Percentiles rank a stretch among this genome's conserved stretches.
These are phyloP conservation scores for Bombus superbus DNA, from an alignment of 1,140 invertebrate genomes.

Conservation along the genomic window DNA sequence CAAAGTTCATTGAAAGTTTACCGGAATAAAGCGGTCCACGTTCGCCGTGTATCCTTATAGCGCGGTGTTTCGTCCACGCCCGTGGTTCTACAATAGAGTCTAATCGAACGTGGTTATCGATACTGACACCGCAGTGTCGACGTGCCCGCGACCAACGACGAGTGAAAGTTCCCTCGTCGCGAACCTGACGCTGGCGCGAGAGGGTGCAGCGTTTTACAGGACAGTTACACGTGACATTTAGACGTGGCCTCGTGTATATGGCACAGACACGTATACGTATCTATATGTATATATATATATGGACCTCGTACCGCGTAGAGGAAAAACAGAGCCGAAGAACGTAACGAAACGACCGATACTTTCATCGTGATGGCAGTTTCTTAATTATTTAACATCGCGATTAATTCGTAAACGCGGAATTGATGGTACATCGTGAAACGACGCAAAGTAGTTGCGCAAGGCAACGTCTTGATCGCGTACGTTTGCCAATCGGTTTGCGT, in stretches of 20 bases:
- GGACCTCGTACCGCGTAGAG: too few species aligned
- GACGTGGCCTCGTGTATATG: constrained; percentile 8
- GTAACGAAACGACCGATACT: too few species aligned
- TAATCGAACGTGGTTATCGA: constrained; percentile 17
- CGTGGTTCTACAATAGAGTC: constrained; percentile 17
- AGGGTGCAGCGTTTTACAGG: constrained; percentile 41
- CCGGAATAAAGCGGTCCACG: neutral
- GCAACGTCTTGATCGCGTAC: too few species aligned
- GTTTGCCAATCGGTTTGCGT: too few species aligned
- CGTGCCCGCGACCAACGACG: neutral
- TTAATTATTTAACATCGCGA: too few species aligned
- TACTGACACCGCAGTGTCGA: constrained; percentile 4
- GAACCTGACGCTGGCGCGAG: constrained; percentile 21
- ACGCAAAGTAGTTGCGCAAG: too few species aligned
- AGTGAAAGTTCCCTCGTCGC: constrained; percentile 58
- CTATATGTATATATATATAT: too few species aligned
- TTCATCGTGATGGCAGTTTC: too few species aligned
- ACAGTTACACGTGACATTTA: constrained; percentile 64
- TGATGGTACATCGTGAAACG: too few species aligned
- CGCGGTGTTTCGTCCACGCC: neutral
- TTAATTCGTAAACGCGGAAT: too few species aligned
- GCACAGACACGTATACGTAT: neutral
- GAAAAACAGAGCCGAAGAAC: too few species aligned
- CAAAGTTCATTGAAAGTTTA: constrained; percentile 45
- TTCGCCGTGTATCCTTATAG: neutral